Evolutionary conservation across 2,888 invertebrate genomes (phyloP).

Genomic region (Quadroppia sp.): DNA sequence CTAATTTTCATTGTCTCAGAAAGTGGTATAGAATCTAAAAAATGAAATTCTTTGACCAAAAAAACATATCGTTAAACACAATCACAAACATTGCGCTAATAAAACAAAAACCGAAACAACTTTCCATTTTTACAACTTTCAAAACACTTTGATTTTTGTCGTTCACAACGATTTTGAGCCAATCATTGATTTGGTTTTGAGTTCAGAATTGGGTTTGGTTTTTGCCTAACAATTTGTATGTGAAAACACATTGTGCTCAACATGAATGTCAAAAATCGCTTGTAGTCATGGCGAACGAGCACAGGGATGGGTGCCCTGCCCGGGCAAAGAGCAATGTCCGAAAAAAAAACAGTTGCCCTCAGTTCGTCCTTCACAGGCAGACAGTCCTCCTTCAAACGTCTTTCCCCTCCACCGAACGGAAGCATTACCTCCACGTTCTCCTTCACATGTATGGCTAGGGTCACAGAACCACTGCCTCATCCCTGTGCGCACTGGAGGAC

Average conservation of each 20-base stretch:
- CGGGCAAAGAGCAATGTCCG: constrained; percentile 20
- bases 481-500: constrained; percentile 20
- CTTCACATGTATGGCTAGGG: constrained; percentile 20
- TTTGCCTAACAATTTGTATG: no score
- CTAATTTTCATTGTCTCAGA: no score
- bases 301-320: neutral
- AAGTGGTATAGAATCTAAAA: no score
- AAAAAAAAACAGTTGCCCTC: constrained; percentile 7
- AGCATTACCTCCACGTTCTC: constrained; percentile 4
- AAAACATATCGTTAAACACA: no score
- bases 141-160: neutral
- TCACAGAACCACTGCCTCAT: constrained; percentile 12
- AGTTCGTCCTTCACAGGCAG: constrained; percentile 15
- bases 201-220: no score
- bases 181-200: neutral
- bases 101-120: no score
- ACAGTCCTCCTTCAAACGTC: constrained; percentile 27
- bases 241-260: no score
- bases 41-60: no score
- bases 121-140: no score
- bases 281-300: no score
- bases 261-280: no score
- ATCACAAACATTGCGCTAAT: no score
- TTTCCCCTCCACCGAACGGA: constrained; percentile 17
- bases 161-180: neutral